Evolutionary conservation across 2,797 vertebrate species (phyloP).

Genomic region (Calcarius lapponicus): DNA sequence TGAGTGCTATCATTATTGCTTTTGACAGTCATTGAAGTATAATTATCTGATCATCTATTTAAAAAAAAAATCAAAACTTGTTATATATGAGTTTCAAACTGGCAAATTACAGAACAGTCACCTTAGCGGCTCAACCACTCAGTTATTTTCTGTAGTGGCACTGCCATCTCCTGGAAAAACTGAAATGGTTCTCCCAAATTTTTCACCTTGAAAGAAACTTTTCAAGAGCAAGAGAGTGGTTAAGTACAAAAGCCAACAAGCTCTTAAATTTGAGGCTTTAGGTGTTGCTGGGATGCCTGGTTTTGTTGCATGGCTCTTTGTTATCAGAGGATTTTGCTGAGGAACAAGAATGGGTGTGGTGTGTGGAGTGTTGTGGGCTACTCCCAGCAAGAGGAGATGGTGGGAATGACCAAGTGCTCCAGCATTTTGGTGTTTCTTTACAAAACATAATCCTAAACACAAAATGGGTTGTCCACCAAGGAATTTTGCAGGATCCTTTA

Average conservation of each 20-base stretch:
- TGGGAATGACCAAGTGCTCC: neutral
- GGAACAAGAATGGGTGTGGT: neutral
- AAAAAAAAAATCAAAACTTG: slow-evolving; percentile 50
- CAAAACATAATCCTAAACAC: neutral
- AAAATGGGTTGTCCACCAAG: neutral
- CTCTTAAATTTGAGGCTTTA: neutral
- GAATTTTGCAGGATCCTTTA: neutral
- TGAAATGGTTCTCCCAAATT: neutral
- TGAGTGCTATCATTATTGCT: slow-evolving; percentile 70
- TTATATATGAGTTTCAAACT: slow-evolving; percentile 34
- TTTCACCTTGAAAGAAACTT: slow-evolving; percentile 36
- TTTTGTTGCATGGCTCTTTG: neutral
- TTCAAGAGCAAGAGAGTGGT: neutral
- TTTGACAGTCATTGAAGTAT: slow-evolving; percentile 68
- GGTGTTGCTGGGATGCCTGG: neutral
- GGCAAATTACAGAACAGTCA: slow-evolving; percentile 37
- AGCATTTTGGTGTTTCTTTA: neutral
- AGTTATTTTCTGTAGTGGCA: slow-evolving; percentile 61
- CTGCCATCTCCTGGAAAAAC: slow-evolving; percentile 72
- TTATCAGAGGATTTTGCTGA: neutral
- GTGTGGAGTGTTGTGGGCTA: neutral
- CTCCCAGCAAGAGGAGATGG: neutral
- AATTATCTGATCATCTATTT: slow-evolving; percentile 65
- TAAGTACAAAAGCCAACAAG: neutral
- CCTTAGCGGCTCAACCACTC: neutral